These are phyloP conservation scores for Parnassius glacialis DNA, from an alignment of 2,888 invertebrate genomes.

Conservation along the genomic window DNA sequence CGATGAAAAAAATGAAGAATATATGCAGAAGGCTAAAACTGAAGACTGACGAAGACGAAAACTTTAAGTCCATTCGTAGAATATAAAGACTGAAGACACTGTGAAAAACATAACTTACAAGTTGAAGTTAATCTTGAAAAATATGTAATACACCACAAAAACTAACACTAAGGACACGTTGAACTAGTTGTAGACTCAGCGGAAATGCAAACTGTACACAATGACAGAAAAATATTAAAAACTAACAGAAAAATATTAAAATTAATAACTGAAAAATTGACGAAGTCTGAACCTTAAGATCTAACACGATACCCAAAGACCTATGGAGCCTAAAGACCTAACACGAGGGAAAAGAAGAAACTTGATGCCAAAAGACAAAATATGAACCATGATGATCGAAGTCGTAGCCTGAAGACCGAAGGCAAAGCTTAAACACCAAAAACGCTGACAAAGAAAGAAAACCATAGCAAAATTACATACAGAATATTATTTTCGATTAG, in stretches of 20 bases:
- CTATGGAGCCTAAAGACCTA: not conserved
- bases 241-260: too few species aligned
- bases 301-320: not conserved
- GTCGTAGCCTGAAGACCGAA: not conserved
- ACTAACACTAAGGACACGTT: not conserved
- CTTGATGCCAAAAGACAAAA: not conserved
- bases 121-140: not conserved
- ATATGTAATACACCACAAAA: not conserved
- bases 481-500: too few species aligned
- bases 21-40: not conserved
- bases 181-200: too few species aligned
- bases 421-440: not conserved
- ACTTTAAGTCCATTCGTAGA: slow-evolving; percentile 15
- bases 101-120: slow-evolving; percentile 22
- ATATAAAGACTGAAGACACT: not conserved
- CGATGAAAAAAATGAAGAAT: too few species aligned
- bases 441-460: not conserved
- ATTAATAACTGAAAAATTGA: too few species aligned
- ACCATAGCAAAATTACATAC: too few species aligned
- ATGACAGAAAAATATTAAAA: too few species aligned
- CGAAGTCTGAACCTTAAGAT: not conserved
- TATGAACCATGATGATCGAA: not conserved
- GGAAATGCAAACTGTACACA: too few species aligned
- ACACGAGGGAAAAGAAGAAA: not conserved
- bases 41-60: slow-evolving; percentile 1